These are phyloP conservation scores for Ectemnius cavifrons DNA, from an alignment of 2,888 invertebrate species.

Conservation along the genomic window DNA sequence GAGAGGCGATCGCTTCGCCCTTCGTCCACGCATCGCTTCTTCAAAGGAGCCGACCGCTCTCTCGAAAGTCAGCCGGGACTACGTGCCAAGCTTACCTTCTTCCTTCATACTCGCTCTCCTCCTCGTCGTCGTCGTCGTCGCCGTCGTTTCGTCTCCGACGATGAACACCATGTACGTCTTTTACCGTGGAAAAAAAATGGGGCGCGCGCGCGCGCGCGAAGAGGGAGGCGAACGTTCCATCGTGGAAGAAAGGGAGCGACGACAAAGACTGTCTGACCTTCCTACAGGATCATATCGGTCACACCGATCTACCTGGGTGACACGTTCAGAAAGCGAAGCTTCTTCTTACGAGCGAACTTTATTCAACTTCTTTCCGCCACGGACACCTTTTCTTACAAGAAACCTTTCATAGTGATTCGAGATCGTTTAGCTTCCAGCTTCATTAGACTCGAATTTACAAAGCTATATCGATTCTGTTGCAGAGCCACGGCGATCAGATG, in stretches of 20 bases:
- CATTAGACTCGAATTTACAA: too few relatives aligned
- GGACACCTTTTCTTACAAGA: too few relatives aligned
- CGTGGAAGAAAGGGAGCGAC: constrained; percentile 11
- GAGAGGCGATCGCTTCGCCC: constrained; percentile 56
- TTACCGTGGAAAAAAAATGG: constrained; percentile 26
- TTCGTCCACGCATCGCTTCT: constrained; percentile 58
- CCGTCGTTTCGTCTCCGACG: constrained; percentile 21
- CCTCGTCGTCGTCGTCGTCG: background rate
- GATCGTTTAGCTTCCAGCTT: too few relatives aligned
- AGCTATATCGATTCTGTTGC: constrained; percentile 69
- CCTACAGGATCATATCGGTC: constrained; percentile 63
- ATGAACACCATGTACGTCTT: background rate
- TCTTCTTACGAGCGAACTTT: constrained; percentile 20
- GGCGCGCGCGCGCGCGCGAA: background rate
- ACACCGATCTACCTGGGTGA: constrained; percentile 69
- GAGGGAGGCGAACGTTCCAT: background rate
- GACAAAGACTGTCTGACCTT: constrained; percentile 50
- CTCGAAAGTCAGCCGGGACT: constrained; percentile 52
- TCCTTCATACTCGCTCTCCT: constrained; percentile 14
- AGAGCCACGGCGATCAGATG: constrained; percentile 95
- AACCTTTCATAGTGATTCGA: too few relatives aligned
- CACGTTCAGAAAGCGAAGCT: constrained; percentile 47
- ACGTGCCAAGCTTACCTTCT: constrained; percentile 57
- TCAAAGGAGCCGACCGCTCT: constrained; percentile 62
- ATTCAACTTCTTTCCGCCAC: constrained; percentile 16